phyloP scores from a whole-genome alignment of 2,797 vertebrate genomes.

The Anguilla pacifica region DNA sequence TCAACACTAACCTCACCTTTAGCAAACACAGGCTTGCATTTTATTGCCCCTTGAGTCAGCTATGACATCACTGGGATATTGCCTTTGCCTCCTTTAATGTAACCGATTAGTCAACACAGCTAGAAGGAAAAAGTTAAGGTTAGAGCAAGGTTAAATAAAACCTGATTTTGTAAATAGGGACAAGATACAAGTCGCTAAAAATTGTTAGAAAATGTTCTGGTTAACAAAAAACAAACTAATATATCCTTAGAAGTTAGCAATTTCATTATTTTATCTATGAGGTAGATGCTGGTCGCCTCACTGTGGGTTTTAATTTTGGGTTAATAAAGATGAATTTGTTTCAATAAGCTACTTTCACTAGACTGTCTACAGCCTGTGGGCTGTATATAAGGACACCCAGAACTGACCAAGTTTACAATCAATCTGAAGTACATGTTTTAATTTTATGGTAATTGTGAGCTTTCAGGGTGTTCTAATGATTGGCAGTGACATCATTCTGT shows the following conservation, averaged over 20 bases:
- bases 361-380: too few species aligned
- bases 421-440: too few species aligned
- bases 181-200: background rate
- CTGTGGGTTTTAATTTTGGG: too few species aligned
- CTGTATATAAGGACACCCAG: too few species aligned
- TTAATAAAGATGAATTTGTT: too few species aligned
- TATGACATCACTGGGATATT: background rate
- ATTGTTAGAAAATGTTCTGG: background rate
- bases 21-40: background rate
- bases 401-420: too few species aligned
- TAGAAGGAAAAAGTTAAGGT: background rate
- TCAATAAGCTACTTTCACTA: too few species aligned
- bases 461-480: too few species aligned
- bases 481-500: too few species aligned
- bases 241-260: background rate
- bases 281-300: too few species aligned
- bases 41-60: constrained; percentile 18
- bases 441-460: too few species aligned
- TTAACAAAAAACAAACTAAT: background rate
- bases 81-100: background rate
- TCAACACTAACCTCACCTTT: constrained; percentile 14
- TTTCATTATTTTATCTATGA: background rate
- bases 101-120: background rate
- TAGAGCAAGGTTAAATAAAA: background rate
- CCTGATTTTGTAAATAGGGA: background rate